Percentiles rank a stretch among this genome's conserved stretches.
phyloP scores from a whole-genome alignment of 1,140 invertebrate species.

The Drosophila navojoa region DNA sequence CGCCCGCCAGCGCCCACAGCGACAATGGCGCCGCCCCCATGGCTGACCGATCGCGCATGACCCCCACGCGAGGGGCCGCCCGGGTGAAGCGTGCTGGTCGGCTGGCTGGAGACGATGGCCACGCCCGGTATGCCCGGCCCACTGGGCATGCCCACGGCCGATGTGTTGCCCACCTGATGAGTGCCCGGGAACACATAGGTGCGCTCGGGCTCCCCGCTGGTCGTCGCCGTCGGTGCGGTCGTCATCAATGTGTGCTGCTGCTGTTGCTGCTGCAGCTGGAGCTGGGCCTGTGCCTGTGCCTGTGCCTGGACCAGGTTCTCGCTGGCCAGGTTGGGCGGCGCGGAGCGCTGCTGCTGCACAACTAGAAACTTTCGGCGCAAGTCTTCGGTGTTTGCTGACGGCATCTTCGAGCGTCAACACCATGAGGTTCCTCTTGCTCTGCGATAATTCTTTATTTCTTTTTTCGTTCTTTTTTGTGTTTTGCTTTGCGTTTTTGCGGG shows the following conservation, averaged over 20 bases:
- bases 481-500: neutral
- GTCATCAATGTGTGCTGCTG: conserved; percentile 36
- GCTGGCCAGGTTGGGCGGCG: conserved; percentile 67
- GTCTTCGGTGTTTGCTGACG: conserved; percentile 82
- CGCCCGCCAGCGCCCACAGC: conserved; percentile 84
- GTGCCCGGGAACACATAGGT: conserved; percentile 86
- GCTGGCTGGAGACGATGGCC: conserved; percentile 49
- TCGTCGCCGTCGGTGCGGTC: conserved; percentile 21
- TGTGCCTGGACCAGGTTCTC: conserved; percentile 29
- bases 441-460: conserved; percentile 14
- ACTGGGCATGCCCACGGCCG: conserved; percentile 47
- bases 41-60: conserved; percentile 91
- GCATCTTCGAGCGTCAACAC: conserved; percentile 77
- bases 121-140: conserved; percentile 72
- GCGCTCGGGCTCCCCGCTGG: conserved; percentile 84
- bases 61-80: conserved; percentile 83
- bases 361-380: conserved; percentile 83
- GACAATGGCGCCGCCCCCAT: conserved; percentile 87
- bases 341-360: conserved; percentile 79
- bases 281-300: neutral
- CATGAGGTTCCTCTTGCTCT: conserved; percentile 63
- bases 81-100: conserved; percentile 35
- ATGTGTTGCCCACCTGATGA: conserved; percentile 44
- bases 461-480: conserved; percentile 4
- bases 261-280: neutral